phyloP scores from a whole-genome alignment of 1,140 invertebrate species.

The Pseudomyrmex dendroicus region DNA sequence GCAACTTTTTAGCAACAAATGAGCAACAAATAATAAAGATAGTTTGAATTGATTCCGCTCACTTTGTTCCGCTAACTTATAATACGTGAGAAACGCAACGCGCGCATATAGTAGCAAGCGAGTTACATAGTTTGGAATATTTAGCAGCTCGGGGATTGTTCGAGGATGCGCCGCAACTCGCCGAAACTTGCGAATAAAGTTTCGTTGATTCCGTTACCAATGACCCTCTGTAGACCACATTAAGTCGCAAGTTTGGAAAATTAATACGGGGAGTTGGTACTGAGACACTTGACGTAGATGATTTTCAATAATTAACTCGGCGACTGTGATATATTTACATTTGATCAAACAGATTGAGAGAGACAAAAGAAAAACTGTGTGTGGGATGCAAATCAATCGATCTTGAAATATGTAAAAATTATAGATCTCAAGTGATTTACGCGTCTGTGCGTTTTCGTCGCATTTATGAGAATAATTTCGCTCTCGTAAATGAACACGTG shows the following conservation, averaged over 20 bases:
- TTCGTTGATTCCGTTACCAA: constrained; percentile 43
- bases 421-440: too few relatives aligned
- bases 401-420: too few relatives aligned
- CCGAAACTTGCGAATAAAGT: constrained; percentile 55
- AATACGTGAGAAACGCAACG: too few relatives aligned
- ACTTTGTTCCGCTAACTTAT: too few relatives aligned
- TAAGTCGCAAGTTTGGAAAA: constrained; percentile 8
- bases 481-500: neutral
- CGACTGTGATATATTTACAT: neutral
- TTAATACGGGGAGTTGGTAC: neutral
- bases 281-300: neutral
- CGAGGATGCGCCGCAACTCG: constrained; percentile 57
- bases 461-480: constrained; percentile 1
- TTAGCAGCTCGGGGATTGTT: constrained; percentile 61
- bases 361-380: too few relatives aligned
- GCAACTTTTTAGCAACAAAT: too few relatives aligned
- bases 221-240: neutral
- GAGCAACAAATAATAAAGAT: too few relatives aligned
- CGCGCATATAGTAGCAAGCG: neutral
- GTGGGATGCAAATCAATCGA: too few relatives aligned
- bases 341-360: too few relatives aligned
- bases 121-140: constrained; percentile 57
- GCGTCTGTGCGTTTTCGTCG: neutral
- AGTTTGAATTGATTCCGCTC: too few relatives aligned
- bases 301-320: constrained; percentile 1